A percentile compares a stretch with the other conserved stretches of the same genome.
phyloP scores from a whole-genome alignment of 2,797 vertebrate species.

The Anguilla pacifica region DNA sequence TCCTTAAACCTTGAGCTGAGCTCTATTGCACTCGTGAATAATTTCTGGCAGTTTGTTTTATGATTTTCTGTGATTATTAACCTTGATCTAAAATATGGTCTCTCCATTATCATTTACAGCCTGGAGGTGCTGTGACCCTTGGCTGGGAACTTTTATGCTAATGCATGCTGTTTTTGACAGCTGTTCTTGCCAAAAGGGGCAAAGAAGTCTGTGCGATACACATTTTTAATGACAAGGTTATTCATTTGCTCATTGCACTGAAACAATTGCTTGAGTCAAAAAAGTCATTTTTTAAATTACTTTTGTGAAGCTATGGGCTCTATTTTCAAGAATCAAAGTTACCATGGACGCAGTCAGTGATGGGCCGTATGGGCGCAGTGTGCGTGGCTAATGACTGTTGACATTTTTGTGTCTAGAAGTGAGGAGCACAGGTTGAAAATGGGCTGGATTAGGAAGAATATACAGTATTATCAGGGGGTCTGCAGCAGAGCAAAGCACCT shows the following conservation, averaged over 20 bases:
- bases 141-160: neutral
- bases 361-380: no score
- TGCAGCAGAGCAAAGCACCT: no score
- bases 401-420: no score
- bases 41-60: neutral
- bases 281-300: neutral
- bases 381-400: no score
- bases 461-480: no score
- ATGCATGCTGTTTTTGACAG: neutral
- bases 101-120: no score
- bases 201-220: neutral
- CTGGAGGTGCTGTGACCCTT: neutral
- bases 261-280: neutral
- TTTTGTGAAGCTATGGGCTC: neutral
- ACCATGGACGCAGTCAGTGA: no score
- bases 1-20: neutral
- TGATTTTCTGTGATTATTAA: neutral
- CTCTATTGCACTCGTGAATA: neutral
- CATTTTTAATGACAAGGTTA: neutral
- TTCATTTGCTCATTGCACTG: neutral
- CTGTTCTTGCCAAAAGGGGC: neutral
- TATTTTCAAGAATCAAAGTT: no score
- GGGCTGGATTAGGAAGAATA: no score
- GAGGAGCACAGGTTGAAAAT: no score
- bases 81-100: neutral